phyloP scores from a whole-genome alignment of 2,113 vertebrate species.

The Tachysurus fulvidraco region DNA sequence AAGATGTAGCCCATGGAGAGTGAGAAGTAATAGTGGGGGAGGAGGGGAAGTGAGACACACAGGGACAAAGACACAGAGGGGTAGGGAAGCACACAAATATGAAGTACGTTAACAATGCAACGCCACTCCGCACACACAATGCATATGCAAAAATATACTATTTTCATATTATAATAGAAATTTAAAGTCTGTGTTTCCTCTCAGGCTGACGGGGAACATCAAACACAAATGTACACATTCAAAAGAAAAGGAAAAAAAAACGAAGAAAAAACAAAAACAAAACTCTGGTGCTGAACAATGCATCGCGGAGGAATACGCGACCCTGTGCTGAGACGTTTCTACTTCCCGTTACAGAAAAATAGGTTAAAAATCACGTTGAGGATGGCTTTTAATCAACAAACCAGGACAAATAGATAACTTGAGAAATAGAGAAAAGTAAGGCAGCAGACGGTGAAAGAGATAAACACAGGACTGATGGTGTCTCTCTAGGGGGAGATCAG shows the following conservation, averaged over 20 bases:
- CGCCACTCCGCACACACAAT: too few relatives aligned
- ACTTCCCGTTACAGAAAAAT: neutral
- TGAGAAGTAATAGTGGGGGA: neutral
- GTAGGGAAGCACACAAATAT: neutral
- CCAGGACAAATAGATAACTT: neutral
- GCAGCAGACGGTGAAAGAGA: neutral
- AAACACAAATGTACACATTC: neutral
- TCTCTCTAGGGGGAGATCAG: conserved; percentile 53
- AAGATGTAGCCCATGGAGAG: conserved; percentile 38
- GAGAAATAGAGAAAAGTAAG: neutral
- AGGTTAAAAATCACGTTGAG: too few relatives aligned
- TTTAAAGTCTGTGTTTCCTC: neutral
- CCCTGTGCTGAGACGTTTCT: neutral
- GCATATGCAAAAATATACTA: too few relatives aligned
- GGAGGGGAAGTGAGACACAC: conserved; percentile 19
- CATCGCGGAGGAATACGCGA: neutral
- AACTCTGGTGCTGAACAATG: neutral
- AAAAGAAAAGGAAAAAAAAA: neutral
- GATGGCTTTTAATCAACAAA: neutral
- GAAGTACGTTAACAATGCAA: neutral
- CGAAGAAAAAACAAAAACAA: too few relatives aligned
- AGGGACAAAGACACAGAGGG: neutral
- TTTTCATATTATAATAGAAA: neutral
- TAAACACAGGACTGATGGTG: neutral
- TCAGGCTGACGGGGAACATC: neutral